Evolutionary conservation across 2,113 vertebrate species (phyloP).

Genomic region (Brachyistius frenatus): DNA sequence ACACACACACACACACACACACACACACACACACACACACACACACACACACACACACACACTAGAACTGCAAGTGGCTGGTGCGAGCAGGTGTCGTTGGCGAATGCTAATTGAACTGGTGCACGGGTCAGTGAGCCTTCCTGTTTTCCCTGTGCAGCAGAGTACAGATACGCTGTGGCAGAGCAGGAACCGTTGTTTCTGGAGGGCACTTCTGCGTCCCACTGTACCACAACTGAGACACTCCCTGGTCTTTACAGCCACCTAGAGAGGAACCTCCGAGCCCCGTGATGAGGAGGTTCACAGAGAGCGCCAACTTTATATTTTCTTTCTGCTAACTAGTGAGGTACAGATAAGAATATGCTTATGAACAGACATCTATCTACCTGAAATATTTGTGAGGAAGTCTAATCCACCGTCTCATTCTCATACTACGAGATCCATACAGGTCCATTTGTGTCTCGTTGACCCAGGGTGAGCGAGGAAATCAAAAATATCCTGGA

Average conservation of each 20-base stretch:
- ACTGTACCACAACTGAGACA: constrained; percentile 31
- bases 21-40: constrained; percentile 23
- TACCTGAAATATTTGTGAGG: constrained; percentile 7
- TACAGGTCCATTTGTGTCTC: constrained; percentile 33
- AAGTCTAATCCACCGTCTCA: constrained; percentile 16
- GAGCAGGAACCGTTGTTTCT: constrained; percentile 49
- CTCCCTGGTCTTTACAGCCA: constrained; percentile 41
- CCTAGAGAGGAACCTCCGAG: constrained; percentile 36
- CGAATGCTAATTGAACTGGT: constrained; percentile 85
- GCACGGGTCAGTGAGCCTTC: constrained; percentile 83
- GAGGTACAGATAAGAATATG: constrained; percentile 10
- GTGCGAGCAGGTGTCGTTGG: constrained; percentile 84
- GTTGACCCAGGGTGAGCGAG: constrained; percentile 15
- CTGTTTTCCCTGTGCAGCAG: constrained; percentile 66
- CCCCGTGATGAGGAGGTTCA: constrained; percentile 9
- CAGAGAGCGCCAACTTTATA: constrained; percentile 2
- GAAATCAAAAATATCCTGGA: constrained; percentile 2
- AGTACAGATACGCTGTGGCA: constrained; percentile 62
- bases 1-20: constrained; percentile 46
- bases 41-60: constrained; percentile 29
- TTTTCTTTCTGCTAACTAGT: constrained; percentile 31
- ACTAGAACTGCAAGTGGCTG: constrained; percentile 30
- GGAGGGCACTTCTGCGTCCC: constrained; percentile 46
- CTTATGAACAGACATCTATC: constrained; percentile 7
- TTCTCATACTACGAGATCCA: constrained; percentile 12